These are phyloP conservation scores for Cheilosia scutellata DNA, from an alignment of 2,888 invertebrate genomes.

Conservation along the genomic window DNA sequence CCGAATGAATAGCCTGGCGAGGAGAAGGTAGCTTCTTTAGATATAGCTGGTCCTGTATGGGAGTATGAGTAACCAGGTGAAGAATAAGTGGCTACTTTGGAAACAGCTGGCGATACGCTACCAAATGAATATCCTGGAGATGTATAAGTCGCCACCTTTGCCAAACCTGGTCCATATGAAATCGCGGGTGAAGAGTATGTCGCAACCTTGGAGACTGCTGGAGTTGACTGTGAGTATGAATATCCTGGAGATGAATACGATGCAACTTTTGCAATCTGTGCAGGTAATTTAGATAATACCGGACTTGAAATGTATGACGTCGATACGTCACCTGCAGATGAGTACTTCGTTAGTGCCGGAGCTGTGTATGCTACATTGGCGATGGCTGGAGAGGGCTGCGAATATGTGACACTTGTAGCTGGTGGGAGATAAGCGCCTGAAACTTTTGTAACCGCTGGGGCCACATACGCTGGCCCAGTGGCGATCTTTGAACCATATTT, in stretches of 20 bases:
- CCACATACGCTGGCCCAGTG: conserved; percentile 77
- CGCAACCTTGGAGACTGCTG: conserved; percentile 25
- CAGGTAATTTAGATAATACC: conserved; percentile 70
- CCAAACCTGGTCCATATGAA: conserved; percentile 42
- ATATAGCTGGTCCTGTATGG: conserved; percentile 64
- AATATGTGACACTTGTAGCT: conserved; percentile 76
- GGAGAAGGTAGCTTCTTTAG: conserved; percentile 78
- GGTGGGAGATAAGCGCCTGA: conserved; percentile 80
- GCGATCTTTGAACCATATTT: conserved; percentile 44
- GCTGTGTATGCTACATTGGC: conserved; percentile 79
- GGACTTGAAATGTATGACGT: conserved; percentile 81
- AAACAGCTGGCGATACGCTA: conserved; percentile 48
- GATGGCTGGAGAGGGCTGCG: conserved; percentile 78
- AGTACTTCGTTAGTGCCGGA: conserved; percentile 82
- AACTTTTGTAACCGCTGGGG: conserved; percentile 74
- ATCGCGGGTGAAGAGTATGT: conserved; percentile 77
- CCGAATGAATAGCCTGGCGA: conserved; percentile 74
- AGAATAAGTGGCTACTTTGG: conserved; percentile 75
- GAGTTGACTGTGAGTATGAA: conserved; percentile 30
- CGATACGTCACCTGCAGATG: conserved; percentile 84
- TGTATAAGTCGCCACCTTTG: conserved; percentile 80
- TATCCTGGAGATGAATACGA: conserved; percentile 54
- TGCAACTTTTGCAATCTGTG: conserved; percentile 41
- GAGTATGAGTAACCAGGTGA: conserved; percentile 77
- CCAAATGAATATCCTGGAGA: conserved; percentile 49